These are phyloP conservation scores for Chaetorhynchus papuensis DNA, from an alignment of 2,113 vertebrate species.

Conservation along the genomic window DNA sequence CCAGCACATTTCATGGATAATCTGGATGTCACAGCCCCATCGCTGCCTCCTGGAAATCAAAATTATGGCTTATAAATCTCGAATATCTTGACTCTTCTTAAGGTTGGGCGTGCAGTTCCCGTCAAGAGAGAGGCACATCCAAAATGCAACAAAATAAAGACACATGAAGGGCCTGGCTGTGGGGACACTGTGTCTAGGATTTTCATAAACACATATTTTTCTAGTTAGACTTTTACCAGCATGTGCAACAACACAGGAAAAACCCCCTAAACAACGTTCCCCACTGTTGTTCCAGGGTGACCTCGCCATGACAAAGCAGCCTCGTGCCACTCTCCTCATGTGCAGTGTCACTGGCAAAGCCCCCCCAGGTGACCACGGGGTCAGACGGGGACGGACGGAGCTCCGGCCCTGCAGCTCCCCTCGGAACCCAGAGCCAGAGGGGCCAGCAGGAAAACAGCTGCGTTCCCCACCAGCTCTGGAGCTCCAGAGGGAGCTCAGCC, in stretches of 20 bases:
- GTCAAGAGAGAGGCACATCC: not conserved
- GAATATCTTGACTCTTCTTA: not conserved
- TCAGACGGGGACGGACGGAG: rapidly evolving
- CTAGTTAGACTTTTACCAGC: not conserved
- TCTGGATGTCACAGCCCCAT: not conserved
- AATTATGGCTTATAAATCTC: not conserved
- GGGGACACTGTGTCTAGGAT: not conserved
- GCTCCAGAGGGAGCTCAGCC: not conserved
- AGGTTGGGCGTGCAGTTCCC: rapidly evolving
- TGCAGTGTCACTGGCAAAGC: not conserved
- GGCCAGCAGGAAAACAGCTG: not conserved
- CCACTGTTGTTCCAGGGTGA: not conserved
- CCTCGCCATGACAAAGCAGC: not conserved
- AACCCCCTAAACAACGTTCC: not conserved
- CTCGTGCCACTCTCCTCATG: not conserved
- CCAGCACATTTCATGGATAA: too few species aligned
- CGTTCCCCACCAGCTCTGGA: not conserved
- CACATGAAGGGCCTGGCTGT: not conserved
- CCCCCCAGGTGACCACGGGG: not conserved
- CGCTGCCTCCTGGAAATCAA: not conserved
- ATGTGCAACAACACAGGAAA: not conserved
- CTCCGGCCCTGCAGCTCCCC: not conserved
- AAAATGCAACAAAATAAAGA: not conserved
- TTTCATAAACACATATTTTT: constrained; percentile 35
- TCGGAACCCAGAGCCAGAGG: not conserved